Evolutionary conservation across 2,113 vertebrate genomes (phyloP), one percentile per base, ranked within the genome.

Genomic region (Enhydra lutris): DNA sequence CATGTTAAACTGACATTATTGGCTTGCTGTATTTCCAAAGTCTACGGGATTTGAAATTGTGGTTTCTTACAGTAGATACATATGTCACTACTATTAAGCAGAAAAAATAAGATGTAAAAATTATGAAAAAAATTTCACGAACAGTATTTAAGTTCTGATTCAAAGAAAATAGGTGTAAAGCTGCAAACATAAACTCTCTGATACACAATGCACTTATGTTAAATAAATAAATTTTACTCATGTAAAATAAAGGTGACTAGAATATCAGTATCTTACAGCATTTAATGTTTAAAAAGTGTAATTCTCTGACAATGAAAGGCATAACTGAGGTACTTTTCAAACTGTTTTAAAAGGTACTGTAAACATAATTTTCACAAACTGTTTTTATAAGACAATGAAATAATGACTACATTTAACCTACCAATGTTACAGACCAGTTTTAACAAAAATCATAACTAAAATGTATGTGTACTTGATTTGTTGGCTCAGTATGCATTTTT

Each of bases 51-150:
- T 94, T 94, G 92, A 91, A 47, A 13, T 78, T 67, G 8, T 65
- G 14, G 7, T 71, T 93, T 59, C 39, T 95, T 88, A 94, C 0
- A 80, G 52, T 31, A 42, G 61, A 14, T 24, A 93, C 20, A n/a
- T 73, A 82, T 47, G 65, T 74, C 52, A 94, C 11, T 94, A 69
- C 24, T 88, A 45, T n/a, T 80, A 93, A 52, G 31, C 39, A 93
- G 50, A 92, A 91, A 97, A 97, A 90, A 24, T 42, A 61, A 95
- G 69, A 88, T 36, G 47, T 31, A 94, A 88, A 94, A 79, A 59
- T 79, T 84, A 91, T 65, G 11, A 85, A 82, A n/a, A 91, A 92
- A 96, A 78, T 6, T 36, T 92, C 65, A 91, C 31, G 90, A 45
- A 86, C 26, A 96, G 50, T 89, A 50, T 73, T 95, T 55, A 97